Conservation (phyloP, 2,888 invertebrate genomes). For the Ceramica pisi region DNA sequence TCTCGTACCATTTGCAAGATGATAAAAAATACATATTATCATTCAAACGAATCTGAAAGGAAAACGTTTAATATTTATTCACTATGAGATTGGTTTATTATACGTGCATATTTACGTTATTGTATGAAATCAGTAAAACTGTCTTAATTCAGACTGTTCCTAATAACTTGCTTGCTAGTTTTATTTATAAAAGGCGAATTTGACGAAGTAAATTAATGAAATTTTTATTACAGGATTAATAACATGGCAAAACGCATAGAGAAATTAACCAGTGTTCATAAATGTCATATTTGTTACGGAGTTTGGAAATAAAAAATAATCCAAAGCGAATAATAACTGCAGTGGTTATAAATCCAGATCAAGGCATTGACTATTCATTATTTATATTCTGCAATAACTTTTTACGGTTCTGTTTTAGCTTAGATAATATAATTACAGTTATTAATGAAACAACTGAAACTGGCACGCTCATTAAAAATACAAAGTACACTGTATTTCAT, state of each 20-base stretch:
- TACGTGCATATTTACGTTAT: constrained; percentile 15
- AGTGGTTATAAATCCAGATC: background rate
- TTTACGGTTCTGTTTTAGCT: background rate
- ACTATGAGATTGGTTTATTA: constrained; percentile 18
- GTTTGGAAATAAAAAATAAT: background rate
- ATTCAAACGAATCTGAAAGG: background rate
- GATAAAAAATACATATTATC: constrained; percentile 7
- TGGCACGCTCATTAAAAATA: constrained; percentile 33
- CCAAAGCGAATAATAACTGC: background rate
- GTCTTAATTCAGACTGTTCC: background rate
- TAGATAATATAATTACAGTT: background rate
- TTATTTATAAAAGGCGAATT: background rate
- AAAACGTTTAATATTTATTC: background rate
- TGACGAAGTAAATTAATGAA: background rate
- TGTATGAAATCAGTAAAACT: background rate
- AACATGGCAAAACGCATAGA: background rate
- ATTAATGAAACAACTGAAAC: constrained; percentile 10
- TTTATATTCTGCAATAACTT: background rate
- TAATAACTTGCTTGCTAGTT: background rate
- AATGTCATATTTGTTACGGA: background rate
- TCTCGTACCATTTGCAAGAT: background rate
- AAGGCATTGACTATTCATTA: background rate
- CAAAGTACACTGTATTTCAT: constrained; percentile 6
- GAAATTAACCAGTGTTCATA: background rate
- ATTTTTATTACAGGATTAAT: background rate